phyloP scores from a whole-genome alignment of 1,140 invertebrate genomes.

The Neelides sp. region DNA sequence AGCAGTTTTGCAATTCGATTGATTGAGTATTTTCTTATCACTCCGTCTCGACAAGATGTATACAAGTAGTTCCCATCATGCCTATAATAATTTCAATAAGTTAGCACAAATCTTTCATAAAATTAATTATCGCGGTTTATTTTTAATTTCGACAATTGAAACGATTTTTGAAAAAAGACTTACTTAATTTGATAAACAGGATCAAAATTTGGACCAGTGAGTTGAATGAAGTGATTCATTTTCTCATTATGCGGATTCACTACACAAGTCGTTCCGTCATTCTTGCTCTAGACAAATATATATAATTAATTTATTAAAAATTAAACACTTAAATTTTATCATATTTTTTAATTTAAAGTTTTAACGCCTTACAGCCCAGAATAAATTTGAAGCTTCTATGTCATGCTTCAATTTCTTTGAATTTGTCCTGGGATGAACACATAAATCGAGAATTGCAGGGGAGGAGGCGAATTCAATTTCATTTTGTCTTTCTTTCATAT shows the following conservation, averaged over 20 bases:
- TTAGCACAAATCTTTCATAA: too few relatives aligned
- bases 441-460: conserved; percentile 23
- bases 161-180: too few relatives aligned
- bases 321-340: too few relatives aligned
- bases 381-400: conserved; percentile 24
- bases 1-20: conserved; percentile 17
- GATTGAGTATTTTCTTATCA: conserved; percentile 43
- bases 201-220: conserved; percentile 57
- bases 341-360: too few relatives aligned
- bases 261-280: conserved; percentile 18
- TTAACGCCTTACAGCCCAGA: conserved; percentile 27
- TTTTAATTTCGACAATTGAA: too few relatives aligned
- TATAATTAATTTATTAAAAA: too few relatives aligned
- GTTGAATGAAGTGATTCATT: conserved; percentile 35
- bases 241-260: conserved; percentile 20
- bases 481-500: conserved; percentile 14
- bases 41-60: conserved; percentile 44
- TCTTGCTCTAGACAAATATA: too few relatives aligned
- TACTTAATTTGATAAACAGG: conserved; percentile 46
- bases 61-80: conserved; percentile 44
- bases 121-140: too few relatives aligned
- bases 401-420: too few relatives aligned
- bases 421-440: too few relatives aligned
- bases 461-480: conserved; percentile 13
- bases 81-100: too few relatives aligned